Percentiles rank a stretch among this genome's conserved stretches.
These are phyloP conservation scores for Tethya wilhelma DNA, from an alignment of 37 sponge, comb jelly and placozoan genomes.

Conservation along the genomic window DNA sequence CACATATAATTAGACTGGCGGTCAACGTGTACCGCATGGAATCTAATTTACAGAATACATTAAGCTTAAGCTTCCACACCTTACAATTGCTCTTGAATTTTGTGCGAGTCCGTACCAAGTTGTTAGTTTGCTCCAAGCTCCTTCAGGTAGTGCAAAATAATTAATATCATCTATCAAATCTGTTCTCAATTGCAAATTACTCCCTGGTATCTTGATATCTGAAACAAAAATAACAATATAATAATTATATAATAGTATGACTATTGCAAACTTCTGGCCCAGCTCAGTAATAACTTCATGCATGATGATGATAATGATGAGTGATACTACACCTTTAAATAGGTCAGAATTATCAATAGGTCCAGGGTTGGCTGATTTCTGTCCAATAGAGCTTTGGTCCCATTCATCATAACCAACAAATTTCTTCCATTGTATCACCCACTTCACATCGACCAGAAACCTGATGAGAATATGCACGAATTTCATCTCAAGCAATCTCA, in stretches of 20 bases:
- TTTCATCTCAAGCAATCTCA: no score
- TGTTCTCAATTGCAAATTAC: no score
- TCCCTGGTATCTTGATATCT: no score
- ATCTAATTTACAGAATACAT: no score
- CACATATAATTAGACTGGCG: no score
- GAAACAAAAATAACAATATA: neutral
- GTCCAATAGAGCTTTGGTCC: slow-evolving; percentile 49
- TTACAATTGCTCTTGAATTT: no score
- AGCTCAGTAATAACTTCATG: no score
- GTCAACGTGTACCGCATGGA: no score
- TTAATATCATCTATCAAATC: neutral
- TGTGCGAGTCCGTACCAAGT: neutral
- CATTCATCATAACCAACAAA: slow-evolving; percentile 78
- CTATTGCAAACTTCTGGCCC: no score
- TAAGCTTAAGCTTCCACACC: no score
- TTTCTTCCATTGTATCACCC: slow-evolving; percentile 90
- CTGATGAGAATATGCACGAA: no score
- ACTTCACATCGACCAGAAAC: slow-evolving; percentile 71
- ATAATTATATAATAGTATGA: neutral
- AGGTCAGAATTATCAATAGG: slow-evolving; percentile 80
- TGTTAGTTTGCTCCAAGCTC: neutral
- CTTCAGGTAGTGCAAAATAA: neutral
- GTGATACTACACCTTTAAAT: slow-evolving; percentile 48
- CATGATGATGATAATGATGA: no score
- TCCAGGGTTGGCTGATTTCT: slow-evolving; percentile 71